phyloP scores from a whole-genome alignment of 2,113 vertebrate species.

The Scatophagus argus region DNA sequence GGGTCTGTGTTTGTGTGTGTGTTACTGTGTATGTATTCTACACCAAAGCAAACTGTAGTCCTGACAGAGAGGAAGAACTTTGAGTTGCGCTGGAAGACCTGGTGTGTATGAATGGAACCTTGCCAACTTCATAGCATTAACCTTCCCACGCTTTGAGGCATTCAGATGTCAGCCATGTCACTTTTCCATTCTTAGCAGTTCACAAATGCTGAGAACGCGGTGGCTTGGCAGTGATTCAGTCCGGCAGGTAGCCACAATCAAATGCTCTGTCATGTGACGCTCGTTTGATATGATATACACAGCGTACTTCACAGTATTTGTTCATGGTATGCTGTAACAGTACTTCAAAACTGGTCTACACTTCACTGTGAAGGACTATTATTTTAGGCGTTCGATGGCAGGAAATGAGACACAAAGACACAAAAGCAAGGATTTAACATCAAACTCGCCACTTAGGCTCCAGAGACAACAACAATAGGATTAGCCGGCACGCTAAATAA shows the following conservation, averaged over 20 bases:
- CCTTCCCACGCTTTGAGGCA: conserved; percentile 25
- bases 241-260: not conserved
- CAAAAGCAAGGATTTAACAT: conserved; percentile 64
- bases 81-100: not conserved
- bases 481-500: conserved; percentile 65
- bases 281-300: conserved; percentile 31
- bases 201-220: conserved; percentile 28
- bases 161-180: conserved; percentile 30
- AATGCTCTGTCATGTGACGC: conserved; percentile 2
- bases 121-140: conserved; percentile 19
- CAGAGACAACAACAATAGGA: conserved; percentile 71
- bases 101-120: conserved; percentile 25
- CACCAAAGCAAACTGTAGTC: conserved; percentile 20
- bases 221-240: conserved; percentile 4
- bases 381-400: conserved; percentile 41
- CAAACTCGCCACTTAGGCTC: conserved; percentile 60
- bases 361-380: conserved; percentile 37
- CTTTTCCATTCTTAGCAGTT: conserved; percentile 24
- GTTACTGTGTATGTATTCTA: not conserved
- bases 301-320: not conserved
- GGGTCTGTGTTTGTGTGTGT: conserved; percentile 35
- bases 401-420: conserved; percentile 54
- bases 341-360: conserved; percentile 32
- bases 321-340: not conserved
- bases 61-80: conserved; percentile 24